Base-by-base conservation (phyloP, 2,888 invertebrate genomes). In the Lysandra coridon region DNA sequence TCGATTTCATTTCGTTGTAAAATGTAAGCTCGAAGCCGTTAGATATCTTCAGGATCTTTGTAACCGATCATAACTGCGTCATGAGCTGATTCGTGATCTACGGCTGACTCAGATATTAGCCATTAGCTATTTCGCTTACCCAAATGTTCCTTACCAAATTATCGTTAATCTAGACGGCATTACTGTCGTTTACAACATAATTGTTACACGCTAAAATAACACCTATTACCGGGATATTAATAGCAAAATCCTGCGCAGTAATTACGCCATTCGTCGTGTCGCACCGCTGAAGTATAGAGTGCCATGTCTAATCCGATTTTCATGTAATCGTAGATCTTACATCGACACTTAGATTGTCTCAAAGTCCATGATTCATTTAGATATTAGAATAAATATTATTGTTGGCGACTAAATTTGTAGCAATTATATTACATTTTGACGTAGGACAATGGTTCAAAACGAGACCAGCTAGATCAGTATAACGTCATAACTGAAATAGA, bases 271-370 rank as follows among this genome's bases (percentile, higher is more conserved):
- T 53, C 30, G 76, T 76, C 23, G 53, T 37, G 69, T 17, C 4
- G 76, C 33, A 57, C 23, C 30, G 30, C 57, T 33, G 57, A 30
- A 76, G 76, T 76, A 76, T 33, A 53, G 76, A 76, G 76, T 75
- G 75, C 53, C 76, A 33, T 76, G 76, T 76, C 76, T 76, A 76
- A 76, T 76, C 76, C 76, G 76, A 76, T 76, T 57, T 76, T 76
- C 76, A 53, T 76, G 76, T 76, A 76, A 76, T 76, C 76, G 76
- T 76, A 76, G 76, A 76, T 76, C 76, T 76, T 33, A 53, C 33
- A 76, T 53, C 33, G 76, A 76, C 76, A 33, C 53, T 57, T 57
- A 53, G 76, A 76, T 76, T 76, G 76, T 76, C 49, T 76, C 5
- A 17, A 75, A 44, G 49, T 14, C 30, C 49, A 75, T 75, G 75